Base-by-base conservation (phyloP, 2,888 invertebrate species). In the Drosophila paranaensis region DNA sequence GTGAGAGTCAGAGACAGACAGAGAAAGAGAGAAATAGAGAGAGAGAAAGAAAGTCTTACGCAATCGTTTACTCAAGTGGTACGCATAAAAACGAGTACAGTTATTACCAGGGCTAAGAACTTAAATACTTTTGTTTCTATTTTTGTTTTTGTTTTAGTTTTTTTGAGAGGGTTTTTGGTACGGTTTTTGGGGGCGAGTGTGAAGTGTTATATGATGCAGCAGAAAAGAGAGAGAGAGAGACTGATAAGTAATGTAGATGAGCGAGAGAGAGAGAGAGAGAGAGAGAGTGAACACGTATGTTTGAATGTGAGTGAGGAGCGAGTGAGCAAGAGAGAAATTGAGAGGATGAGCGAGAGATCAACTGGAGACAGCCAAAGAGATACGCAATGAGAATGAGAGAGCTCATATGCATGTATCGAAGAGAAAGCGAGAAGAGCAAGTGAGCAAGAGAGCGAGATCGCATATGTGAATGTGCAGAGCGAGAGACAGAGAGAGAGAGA, bases 81-180 rank as follows among this genome's bases (percentile, higher is more conserved):
- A 84, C 88, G 70, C 68, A 72, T 61, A 71, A 79, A 70, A 74
- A 71, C 54, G 54, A 81, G 62, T 76, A 79, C 58, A 73, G 51
- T 63, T 60, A 68, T 72, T 71, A 81, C 78, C 81, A 82, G 72
- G 68, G 48, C 39, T 75, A 63, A 53, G 43, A 58, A 25, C 37
- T 20, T 37, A 53, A 39, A 53, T 66, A 33, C 14, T 60, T 42
- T 53, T 40, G 16, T 40, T 56, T 40, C 43, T 54, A 39, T n/a
- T 25, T 35, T 45, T 43, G 30, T 20, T 25, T 35, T 45, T 43
- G 45, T 8, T 14, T 14, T 46, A 14, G 14, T 8, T 30, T 42
- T 39, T 56, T 56, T 45, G 42, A 6, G 30, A n/a, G 30, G 33
- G 13, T 14, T 14, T 55, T 33, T 43, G 66, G 57, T 69, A 64